Base-by-base conservation (phyloP, 2,797 vertebrate genomes). In the Phylloscopus collybita region DNA sequence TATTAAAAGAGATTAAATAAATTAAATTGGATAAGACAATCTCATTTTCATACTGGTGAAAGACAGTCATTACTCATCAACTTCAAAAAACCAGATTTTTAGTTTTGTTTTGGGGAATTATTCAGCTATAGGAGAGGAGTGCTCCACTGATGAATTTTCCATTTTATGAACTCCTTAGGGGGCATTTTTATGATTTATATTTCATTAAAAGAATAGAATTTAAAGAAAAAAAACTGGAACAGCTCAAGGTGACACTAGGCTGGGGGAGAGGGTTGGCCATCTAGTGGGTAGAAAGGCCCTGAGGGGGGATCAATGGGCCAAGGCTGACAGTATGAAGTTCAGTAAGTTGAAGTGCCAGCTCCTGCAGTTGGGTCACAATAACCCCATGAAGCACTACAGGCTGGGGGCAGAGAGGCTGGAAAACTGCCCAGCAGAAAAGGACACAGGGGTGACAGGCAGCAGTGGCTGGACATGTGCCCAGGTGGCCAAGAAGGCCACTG, bases 181-280 rank as follows among this genome's bases (percentile, higher is more conserved):
- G 3, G 1, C 44, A 36, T 82, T 64, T n/a, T 80, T 8, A 36
- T 64, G 1, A n/a, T 69, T 80, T 83, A 19, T 27, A 60, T 34
- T 69, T 83, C 3, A 75, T 45, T 7, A 9, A 53, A 65, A 51
- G 59, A n/a, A 9, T 22, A 11, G 5, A 13, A 80, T 69, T 61
- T 30, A 40, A 47, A 45, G 13, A 36, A 50, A 64, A 64, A 70
- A 70, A 50, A 9, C 11, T 29, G 34, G 5, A 38, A n/a, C 9
- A 13, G 7, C 38, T 76, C 38, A 51, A 51, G 25, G 22, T 4
- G 1, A 26, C 11, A 26, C 8, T n/a, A 17, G 23, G 3, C 0
- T 49, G 20, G 3, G 15, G 16, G 4, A 38, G 19, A 9, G 11
- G 5, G 2, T 25, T 75, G 42, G 29, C 12, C 9, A 62, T 9